Evolutionary conservation across 2,888 invertebrate species (phyloP), one percentile per base, ranked within the genome.

Genomic region (Drosophila falleni): DNA sequence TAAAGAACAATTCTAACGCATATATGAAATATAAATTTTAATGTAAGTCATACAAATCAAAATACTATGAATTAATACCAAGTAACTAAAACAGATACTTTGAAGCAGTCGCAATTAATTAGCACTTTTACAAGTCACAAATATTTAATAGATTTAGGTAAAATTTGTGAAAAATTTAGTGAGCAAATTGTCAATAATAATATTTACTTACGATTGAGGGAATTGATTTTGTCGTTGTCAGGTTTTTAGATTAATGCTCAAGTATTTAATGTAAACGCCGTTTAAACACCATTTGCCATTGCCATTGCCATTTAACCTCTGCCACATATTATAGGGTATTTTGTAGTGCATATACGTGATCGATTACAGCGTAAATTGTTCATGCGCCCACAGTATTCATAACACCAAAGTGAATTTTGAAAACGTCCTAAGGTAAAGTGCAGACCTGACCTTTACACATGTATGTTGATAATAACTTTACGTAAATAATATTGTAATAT

Each of bases 341-440:
- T 59, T 59, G n/a, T 61, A 74, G 69, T 63, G 8, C n/a, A 59
- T 49, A 60, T 50, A 44, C 41, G 39, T 58, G 31, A 54, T 50
- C 31, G 39, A 71, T 46, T 11, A 13, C 62, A 67, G 67, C 59
- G 13, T 47, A 41, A 29, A 26, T 44, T 62, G 46, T 54, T 54
- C 19, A 58, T 53, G 53, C 51, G 69, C 37, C 35, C 54, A 42
- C 59, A 74, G 64, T 83, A 87, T 87, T 87, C 61, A 54, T 56
- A 75, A 78, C 75, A 81, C 80, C 85, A 85, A 87, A 84, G 78
- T 84, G 87, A 81, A 84, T 71, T 78, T 63, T 66, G 39, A 66
- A 53, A 49, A 49, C 50, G 79, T 78, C 60, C 67, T 19, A 42
- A 31, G 47, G 19, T 60, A 53, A 54, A 26, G 56, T 39, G 16